Base-by-base conservation (phyloP, 30 jellyfish, hydroid and myxozoan genomes). In the Morbakka virulenta region DNA sequence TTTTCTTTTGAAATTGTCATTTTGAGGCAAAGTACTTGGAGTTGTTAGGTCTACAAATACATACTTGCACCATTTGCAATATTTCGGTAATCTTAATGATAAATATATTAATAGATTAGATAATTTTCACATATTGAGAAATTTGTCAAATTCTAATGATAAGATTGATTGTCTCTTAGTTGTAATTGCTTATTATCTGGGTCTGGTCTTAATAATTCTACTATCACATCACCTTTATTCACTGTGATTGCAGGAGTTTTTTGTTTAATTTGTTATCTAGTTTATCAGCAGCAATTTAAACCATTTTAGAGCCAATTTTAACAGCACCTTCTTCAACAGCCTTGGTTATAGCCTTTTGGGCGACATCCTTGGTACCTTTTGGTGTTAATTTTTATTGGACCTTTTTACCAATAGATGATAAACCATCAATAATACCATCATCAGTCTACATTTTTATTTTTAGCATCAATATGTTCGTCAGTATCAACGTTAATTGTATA, bases 341-440 rank as follows among this genome's bases (percentile, higher is more conserved):
- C 69, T 52, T 52, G 3, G 79, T 67, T 22, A n/a, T 30, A 0
- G 70, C 79, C 0, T 67, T 67, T 0, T 67, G 69, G 21, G 79
- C 79, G 1, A 67, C 22, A 67, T 67, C 79, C 35, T 67, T 67
- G 11, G 66, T 63, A 13, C 30, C 26, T 67, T 67, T 67, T 29
- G 63, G 63, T 24, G 79, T 2, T 27, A 67, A 63, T 67, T 67
- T 67, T 13, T 61, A 24, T 67, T 26, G 63, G 27, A 67, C 33
- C n/a, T n/a, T 67, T 67, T 31, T 67, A 31, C 32, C 79, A n/a
- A n/a, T n/a, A n/a, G n/a, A n/a, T n/a, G n/a, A n/a, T n/a, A n/a
- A n/a, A n/a, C n/a, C n/a, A n/a, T n/a, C 32, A 67, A 26, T 1
- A 63, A 67, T 67, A 3, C 35, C 32, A 29, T 67, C 17, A 29